Evolutionary conservation across 2,797 vertebrate genomes (phyloP), one percentile per base, ranked within the genome.

Genomic region (Otus scops): DNA sequence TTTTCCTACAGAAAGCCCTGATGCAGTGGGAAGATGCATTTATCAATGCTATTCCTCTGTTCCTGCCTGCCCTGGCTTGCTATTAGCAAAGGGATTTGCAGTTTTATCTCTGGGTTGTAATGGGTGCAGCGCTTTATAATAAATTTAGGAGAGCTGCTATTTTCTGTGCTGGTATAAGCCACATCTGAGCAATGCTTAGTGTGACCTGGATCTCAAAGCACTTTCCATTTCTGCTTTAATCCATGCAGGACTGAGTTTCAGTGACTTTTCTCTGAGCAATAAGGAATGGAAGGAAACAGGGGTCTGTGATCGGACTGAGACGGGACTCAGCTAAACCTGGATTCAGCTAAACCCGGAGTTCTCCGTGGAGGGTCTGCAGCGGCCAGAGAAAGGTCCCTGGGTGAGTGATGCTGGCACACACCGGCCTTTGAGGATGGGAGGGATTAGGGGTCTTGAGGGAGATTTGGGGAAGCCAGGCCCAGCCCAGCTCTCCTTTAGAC

Each of bases 101-200:
- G 48, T 71, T 94, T 69, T 32, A 19, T 11, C 0, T 0, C 24
- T 8, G 2, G 4, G 1, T 0, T 45, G 6, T 4, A 41, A 28
- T 0, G 28, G 6, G 60, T 41, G 16, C 16, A 5, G 76, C 0
- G 3, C 13, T 85, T 69, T 16, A 14, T n/a, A 2, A 47, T 11
- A 20, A 70, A 47, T 67, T 43, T 10, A 27, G 51, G 51, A 56
- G 48, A 43, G 6, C 22, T 2, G 20, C 26, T 75, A 0, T 32
- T 70, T 81, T 65, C 65, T 48, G 30, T 39, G 53, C 34, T n/a
- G 50, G 1, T 38, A 6, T 26, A 28, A 93, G 53, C 6, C 54
- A 7, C 20, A 3, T 15, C 34, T 10, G 38, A 61, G 67, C 30
- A 6, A 34, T 0, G 15, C n/a, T 36, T 17, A 32, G 43, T 2